Evolutionary conservation across 2,113 vertebrate species (phyloP).

Genomic region (Smithornis capensis): DNA sequence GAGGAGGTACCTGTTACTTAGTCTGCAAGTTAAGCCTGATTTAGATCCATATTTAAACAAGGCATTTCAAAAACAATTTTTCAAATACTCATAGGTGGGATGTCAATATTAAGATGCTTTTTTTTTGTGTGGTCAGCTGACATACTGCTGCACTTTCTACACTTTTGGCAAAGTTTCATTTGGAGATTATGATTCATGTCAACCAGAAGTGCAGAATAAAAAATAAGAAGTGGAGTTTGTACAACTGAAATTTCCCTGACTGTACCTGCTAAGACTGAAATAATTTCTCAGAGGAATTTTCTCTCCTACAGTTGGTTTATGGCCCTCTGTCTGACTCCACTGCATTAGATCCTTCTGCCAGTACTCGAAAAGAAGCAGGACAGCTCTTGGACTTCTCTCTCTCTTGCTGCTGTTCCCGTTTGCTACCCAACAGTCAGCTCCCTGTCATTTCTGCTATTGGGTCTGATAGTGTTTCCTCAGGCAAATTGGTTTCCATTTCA

Average conservation of each 20-base stretch:
- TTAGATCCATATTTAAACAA: neutral
- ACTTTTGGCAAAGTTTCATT: neutral
- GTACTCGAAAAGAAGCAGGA: neutral
- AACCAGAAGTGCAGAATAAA: neutral
- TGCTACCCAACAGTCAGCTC: neutral
- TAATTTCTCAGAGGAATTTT: neutral
- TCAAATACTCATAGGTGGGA: neutral
- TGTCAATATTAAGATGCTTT: neutral
- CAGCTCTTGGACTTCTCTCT: neutral
- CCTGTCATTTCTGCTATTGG: neutral
- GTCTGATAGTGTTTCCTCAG: neutral
- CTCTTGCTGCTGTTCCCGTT: neutral
- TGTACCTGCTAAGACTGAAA: neutral
- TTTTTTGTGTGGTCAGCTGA: neutral
- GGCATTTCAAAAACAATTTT: neutral
- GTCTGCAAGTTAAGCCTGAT: neutral
- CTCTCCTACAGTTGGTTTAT: neutral
- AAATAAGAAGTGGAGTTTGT: neutral
- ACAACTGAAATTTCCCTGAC: neutral
- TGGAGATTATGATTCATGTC: neutral
- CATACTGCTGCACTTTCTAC: neutral
- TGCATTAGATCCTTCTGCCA: neutral
- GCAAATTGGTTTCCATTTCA: neutral
- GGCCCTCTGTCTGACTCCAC: neutral
- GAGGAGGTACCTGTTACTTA: neutral